phyloP scores from a whole-genome alignment of 2,797 vertebrate species.

The Sarcophilus harrisii region DNA sequence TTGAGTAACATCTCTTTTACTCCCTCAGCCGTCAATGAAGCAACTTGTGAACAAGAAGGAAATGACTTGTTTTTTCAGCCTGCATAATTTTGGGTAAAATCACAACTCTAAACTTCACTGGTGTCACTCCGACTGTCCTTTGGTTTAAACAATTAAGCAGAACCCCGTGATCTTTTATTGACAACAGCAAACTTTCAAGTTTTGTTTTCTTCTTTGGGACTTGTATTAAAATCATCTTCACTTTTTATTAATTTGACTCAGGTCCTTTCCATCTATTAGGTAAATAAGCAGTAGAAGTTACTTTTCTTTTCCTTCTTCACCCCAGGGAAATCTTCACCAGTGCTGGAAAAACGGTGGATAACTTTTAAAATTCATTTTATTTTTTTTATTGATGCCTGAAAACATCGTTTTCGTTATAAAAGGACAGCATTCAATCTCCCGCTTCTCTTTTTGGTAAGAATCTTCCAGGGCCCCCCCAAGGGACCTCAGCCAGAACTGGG shows the following conservation, averaged over 20 bases:
- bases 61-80: constrained; percentile 61
- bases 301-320: background rate
- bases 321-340: background rate
- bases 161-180: background rate
- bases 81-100: constrained; percentile 34
- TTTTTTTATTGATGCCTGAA: background rate
- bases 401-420: background rate
- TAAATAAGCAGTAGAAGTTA: background rate
- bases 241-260: background rate
- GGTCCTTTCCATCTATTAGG: background rate
- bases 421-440: background rate
- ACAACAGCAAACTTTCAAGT: background rate
- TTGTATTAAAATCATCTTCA: background rate
- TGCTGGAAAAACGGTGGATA: background rate
- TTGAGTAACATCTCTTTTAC: constrained; percentile 42
- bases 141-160: background rate
- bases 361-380: background rate
- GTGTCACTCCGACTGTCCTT: background rate
- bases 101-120: constrained; percentile 43
- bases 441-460: background rate
- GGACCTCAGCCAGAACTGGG: background rate
- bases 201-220: background rate
- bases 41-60: constrained; percentile 58
- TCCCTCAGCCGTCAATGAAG: constrained; percentile 33
- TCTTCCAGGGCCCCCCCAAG: background rate